phyloP scores from a whole-genome alignment of 30 jellyfish, hydroid and myxozoan species.

The Aurelia coerulea region DNA sequence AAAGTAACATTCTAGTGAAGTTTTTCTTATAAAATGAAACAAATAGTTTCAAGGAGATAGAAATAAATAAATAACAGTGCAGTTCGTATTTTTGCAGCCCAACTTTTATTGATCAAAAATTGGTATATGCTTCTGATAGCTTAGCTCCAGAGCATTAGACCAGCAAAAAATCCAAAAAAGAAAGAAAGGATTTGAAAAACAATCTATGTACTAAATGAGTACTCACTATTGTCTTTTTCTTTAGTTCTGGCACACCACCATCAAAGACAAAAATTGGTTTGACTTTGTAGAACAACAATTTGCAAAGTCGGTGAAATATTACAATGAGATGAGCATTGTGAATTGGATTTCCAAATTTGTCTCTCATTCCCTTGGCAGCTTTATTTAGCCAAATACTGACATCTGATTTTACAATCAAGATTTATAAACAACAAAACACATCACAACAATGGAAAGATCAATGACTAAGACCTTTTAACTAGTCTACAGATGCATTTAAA shows the following conservation, averaged over 20 bases:
- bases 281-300: slow-evolving; percentile 77
- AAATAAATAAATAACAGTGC: too few relatives aligned
- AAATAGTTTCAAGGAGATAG: too few relatives aligned
- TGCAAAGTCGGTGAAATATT: slow-evolving; percentile 91
- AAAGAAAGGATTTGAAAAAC: too few relatives aligned
- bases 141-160: too few relatives aligned
- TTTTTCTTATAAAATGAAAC: too few relatives aligned
- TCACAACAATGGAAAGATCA: neutral
- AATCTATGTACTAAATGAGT: neutral
- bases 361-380: slow-evolving; percentile 98
- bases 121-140: too few relatives aligned
- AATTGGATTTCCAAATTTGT: slow-evolving; percentile 84
- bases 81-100: too few relatives aligned
- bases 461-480: too few relatives aligned
- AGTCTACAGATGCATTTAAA: too few relatives aligned
- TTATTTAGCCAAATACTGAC: slow-evolving; percentile 96
- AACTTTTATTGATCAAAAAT: too few relatives aligned
- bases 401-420: slow-evolving; percentile 51
- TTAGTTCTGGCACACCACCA: slow-evolving; percentile 96
- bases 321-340: slow-evolving; percentile 93
- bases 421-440: neutral
- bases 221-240: slow-evolving; percentile 87
- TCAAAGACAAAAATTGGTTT: slow-evolving; percentile 95
- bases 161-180: too few relatives aligned
- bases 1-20: too few relatives aligned